Base-by-base conservation (phyloP, 2,113 vertebrate genomes). In the Aphelocoma coerulescens region DNA sequence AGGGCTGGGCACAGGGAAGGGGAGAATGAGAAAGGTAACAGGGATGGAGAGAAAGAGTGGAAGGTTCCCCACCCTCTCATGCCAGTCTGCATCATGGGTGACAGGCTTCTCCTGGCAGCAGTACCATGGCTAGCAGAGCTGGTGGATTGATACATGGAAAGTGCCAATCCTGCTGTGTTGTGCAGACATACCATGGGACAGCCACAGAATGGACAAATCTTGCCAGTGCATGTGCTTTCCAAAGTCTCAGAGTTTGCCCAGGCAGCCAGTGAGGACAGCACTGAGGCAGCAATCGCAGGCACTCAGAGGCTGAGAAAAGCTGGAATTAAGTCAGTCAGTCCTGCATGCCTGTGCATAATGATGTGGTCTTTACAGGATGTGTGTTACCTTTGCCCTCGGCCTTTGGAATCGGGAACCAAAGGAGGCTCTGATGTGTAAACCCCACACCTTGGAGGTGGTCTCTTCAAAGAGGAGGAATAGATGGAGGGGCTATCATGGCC, bases 271-370 rank as follows among this genome's bases (percentile, higher is more conserved):
- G 54, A 71, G 65, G 86, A 74, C 22, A 67, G 65, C 68, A 78
- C 39, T 0, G 3, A 89, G 69, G 33, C 3, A 5, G 35, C 32
- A 46, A 51, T 27, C 12, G 78, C 4, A 0, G 51, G 17, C 51
- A 24, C 63, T 77, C 1, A 0, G 41, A 44, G 26, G 26, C 18
- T 71, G 51, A 86, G 63, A 62, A 77, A 83, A 91, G 35, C 15
- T 67, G 54, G 54, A 54, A 30, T 35, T 48, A 51, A 67, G 48
- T 59, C 72, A 80, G 35, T 46, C 13, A 7, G 35, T 26, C 43
- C 41, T 21, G 35, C 46, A 5, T 15, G 39, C 72, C 26, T 2
- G 4, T 33, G 5, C 0, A 1, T 28, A 59, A 58, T 4, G 1
- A 55, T 2, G 10, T 52, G 65, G 39, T 67, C 87, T 87, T 51